Base-by-base conservation (phyloP, 2,888 invertebrate species). In the Bruchidius siliquastri region DNA sequence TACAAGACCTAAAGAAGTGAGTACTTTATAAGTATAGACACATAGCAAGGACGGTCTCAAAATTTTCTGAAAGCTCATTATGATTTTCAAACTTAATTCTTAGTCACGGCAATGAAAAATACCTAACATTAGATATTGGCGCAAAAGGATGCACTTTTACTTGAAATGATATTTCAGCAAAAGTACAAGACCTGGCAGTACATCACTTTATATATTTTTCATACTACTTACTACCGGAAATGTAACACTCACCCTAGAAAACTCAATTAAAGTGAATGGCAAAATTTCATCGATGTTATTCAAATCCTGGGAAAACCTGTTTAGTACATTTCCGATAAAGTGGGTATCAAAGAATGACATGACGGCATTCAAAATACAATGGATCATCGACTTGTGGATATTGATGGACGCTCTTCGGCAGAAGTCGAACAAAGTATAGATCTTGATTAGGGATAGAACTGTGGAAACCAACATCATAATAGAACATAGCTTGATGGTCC, bases 381-480 rank as follows among this genome's bases (percentile, higher is more conserved):
- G 70, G 8, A 80, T 77, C 82, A 83, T 83, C 21, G 76, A 75
- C 75, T 82, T 81, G 74, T 84, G 84, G 4, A 83, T 71, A 67
- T 81, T 83, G 2, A 81, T 78, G 0, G 84, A 84, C 95, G 88
- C 89, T 96, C 90, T 21, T 93, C 92, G 72, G 94, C 96, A 0
- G 93, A 93, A 87, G 95, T 94, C 74, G 93, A 87, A 77, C 92
- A 93, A 0, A 92, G 94, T 67, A 68, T 79, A 80, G 3, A 78
- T 76, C 75, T 78, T 74, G 13, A 75, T 71, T 21, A 81, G 71
- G 21, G 75, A 73, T 13, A 80, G 69, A 22, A 73, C 6, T 66
- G 74, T 72, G n/a, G 78, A 72, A 2, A 73, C 67, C 3, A 71
- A 20, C 67, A 81, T 71, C 76, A 79, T 77, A n/a, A 77, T 70